phyloP scores from a whole-genome alignment of 2,113 vertebrate species.

The Podarcis muralis region DNA sequence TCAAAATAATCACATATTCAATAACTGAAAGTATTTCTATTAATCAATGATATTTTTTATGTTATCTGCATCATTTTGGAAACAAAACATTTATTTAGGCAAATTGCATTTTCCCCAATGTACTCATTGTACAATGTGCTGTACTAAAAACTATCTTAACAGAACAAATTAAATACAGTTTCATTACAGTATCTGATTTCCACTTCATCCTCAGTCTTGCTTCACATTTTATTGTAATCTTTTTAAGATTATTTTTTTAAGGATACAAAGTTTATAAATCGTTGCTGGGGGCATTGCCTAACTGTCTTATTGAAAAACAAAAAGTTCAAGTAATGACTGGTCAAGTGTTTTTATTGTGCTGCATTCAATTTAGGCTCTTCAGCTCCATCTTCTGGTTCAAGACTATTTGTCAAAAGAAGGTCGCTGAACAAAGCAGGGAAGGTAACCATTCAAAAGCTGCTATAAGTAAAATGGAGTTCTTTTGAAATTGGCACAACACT shows the following conservation, averaged over 20 bases:
- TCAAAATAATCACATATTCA: background rate
- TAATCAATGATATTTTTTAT: background rate
- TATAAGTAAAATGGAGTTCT: background rate
- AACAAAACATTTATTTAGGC: background rate
- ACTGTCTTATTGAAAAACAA: background rate
- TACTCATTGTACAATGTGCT: background rate
- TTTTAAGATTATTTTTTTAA: background rate
- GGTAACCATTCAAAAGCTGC: background rate
- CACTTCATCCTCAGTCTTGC: background rate
- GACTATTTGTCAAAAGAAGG: background rate
- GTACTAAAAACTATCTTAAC: background rate
- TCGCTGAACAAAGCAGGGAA: background rate
- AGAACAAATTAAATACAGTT: background rate
- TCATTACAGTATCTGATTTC: background rate
- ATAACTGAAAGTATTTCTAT: background rate
- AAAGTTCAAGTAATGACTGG: background rate
- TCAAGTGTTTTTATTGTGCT: background rate
- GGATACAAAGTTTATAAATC: background rate
- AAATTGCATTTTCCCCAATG: background rate
- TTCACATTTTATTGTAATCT: background rate
- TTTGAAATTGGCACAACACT: background rate
- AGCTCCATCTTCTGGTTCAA: constrained; percentile 26
- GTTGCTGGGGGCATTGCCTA: background rate
- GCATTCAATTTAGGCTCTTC: constrained; percentile 23
- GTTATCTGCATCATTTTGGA: background rate